A percentile compares a stretch with the other conserved stretches of the same genome.
These are phyloP conservation scores for Octodon degus DNA, from an alignment of 2,113 vertebrate genomes.

Conservation along the genomic window DNA sequence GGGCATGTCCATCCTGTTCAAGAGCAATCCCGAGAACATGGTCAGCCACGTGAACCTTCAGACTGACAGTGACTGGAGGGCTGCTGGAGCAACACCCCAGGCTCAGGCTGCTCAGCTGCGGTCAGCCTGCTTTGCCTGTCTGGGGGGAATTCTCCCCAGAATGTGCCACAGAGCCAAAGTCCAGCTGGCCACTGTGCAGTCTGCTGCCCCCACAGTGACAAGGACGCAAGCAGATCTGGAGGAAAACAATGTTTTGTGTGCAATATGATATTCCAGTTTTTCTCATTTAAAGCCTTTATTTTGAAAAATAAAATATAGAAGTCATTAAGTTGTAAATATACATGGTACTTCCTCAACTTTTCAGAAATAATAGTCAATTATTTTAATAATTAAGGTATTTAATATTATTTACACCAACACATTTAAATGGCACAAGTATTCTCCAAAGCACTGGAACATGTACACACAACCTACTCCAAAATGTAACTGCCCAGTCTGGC, in stretches of 20 bases:
- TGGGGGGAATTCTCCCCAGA: background rate
- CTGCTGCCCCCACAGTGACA: background rate
- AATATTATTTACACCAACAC: slow-evolving; percentile 83
- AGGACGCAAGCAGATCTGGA: background rate
- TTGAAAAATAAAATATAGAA: slow-evolving; percentile 93
- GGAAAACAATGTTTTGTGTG: background rate
- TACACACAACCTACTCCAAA: slow-evolving; percentile 70
- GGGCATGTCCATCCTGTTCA: too few relatives aligned
- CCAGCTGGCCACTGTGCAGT: background rate
- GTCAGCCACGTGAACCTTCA: background rate
- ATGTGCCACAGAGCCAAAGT: background rate
- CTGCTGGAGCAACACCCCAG: background rate
- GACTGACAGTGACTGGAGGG: background rate
- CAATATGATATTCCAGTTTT: background rate
- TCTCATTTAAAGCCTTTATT: slow-evolving; percentile 91
- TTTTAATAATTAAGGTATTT: slow-evolving; percentile 87
- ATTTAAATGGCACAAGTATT: slow-evolving; percentile 70
- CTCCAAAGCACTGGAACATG: slow-evolving; percentile 72
- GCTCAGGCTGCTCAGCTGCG: background rate
- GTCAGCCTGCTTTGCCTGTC: background rate
- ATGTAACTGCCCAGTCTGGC: slow-evolving; percentile 41
- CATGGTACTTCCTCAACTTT: slow-evolving; percentile 80
- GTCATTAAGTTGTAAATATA: slow-evolving; percentile 87
- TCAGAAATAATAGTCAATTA: slow-evolving; percentile 77
- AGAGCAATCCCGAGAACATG: background rate